Evolutionary conservation across 2,888 invertebrate species (phyloP).

Genomic region (Aporophyla nigra): DNA sequence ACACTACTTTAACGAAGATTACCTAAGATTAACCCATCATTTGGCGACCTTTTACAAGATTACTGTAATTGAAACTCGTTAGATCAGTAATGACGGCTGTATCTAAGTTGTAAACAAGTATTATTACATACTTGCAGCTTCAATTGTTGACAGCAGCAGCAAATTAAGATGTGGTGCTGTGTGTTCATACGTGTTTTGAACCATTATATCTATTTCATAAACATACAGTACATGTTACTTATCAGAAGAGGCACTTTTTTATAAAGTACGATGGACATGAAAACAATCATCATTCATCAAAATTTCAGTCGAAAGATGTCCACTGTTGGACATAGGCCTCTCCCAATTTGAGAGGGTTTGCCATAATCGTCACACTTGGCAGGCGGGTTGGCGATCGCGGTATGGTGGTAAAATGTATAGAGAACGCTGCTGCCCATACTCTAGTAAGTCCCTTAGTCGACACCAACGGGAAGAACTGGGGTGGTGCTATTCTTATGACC

Average conservation of each 20-base stretch:
- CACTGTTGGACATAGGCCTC: too few relatives aligned
- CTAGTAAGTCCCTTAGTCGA: too few relatives aligned
- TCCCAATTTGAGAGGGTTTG: too few relatives aligned
- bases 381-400: too few relatives aligned
- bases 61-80: conserved; percentile 45
- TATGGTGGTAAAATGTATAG: too few relatives aligned
- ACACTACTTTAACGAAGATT: conserved; percentile 25
- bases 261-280: too few relatives aligned
- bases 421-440: too few relatives aligned
- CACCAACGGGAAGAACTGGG: too few relatives aligned
- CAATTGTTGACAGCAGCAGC: conserved; percentile 5
- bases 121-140: conserved; percentile 10
- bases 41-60: conserved; percentile 51
- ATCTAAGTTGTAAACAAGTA: conserved; percentile 30
- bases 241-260: neutral
- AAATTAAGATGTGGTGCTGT: conserved; percentile 7
- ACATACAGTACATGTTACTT: neutral
- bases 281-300: too few relatives aligned
- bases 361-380: too few relatives aligned
- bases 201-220: neutral
- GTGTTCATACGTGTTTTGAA: neutral
- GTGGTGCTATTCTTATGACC: too few relatives aligned
- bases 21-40: conserved; percentile 39
- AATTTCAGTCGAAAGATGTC: too few relatives aligned
- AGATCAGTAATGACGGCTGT: conserved; percentile 31